phyloP scores from a whole-genome alignment of 2,113 vertebrate genomes.

The Limnothrissa miodon region DNA sequence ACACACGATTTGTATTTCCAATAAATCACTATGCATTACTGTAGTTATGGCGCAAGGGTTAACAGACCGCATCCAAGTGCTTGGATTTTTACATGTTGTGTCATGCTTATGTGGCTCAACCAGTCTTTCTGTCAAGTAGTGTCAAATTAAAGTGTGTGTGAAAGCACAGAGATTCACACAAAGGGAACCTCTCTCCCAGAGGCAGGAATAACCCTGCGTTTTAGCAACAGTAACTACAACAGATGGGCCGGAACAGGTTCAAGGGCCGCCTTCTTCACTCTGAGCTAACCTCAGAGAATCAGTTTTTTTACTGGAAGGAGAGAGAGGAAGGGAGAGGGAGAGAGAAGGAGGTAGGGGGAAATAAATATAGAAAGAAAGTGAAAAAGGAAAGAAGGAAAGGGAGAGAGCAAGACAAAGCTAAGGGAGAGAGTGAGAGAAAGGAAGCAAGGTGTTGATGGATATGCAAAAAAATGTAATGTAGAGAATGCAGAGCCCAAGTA shows the following conservation, averaged over 20 bases:
- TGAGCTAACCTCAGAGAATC: conserved; percentile 51
- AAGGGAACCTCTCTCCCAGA: conserved; percentile 68
- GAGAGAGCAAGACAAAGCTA: not conserved
- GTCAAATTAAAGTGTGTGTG: conserved; percentile 63
- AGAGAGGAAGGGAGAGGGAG: not conserved
- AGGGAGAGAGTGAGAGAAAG: not conserved
- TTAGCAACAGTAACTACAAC: conserved; percentile 82
- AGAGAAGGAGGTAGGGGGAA: not conserved
- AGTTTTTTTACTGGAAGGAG: conserved; percentile 45
- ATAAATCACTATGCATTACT: not conserved
- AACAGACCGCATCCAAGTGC: conserved; percentile 34
- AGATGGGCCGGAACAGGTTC: conserved; percentile 61
- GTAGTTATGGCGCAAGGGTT: conserved; percentile 51
- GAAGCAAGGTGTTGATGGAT: not conserved
- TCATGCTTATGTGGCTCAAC: conserved; percentile 69
- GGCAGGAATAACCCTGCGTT: conserved; percentile 62
- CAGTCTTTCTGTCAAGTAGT: conserved; percentile 66
- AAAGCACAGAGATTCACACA: conserved; percentile 47
- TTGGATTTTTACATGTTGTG: conserved; percentile 66
- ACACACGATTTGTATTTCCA: not conserved
- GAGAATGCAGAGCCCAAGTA: not conserved
- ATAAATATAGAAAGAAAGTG: not conserved
- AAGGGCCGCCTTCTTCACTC: conserved; percentile 59
- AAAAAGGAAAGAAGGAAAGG: not conserved
- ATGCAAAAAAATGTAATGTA: not conserved